Evolutionary conservation across 2,797 vertebrate species (phyloP), one percentile per base, ranked within the genome.

Genomic region (Spinus pinus): DNA sequence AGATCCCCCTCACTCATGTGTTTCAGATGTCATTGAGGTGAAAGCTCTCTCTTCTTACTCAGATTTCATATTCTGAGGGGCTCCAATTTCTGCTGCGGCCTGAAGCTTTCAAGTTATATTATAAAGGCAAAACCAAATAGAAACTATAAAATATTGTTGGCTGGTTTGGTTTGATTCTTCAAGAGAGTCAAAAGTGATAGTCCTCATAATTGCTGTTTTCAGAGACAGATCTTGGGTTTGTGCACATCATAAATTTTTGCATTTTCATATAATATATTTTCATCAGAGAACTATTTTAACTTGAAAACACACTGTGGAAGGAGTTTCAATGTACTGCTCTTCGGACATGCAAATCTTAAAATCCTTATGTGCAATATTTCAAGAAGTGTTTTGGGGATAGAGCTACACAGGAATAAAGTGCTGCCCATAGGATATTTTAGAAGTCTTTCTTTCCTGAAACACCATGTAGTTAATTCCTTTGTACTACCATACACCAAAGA

Each of bases 401-500:
- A 65, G 51, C 57, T 72, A 49, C 41, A 46, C 7, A n/a, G 0
- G 23, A 74, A 86, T 51, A 27, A 83, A 93, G 58, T 41, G 51
- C 58, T 75, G 89, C 47, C 72, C 69, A 73, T 6, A 54, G 75
- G 65, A 80, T 53, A 90, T 91, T 94, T 91, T 35, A 78, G 41
- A 74, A 88, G 27, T 13, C 51, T 89, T 64, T 86, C 50, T 73
- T 70, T 91, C 64, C 85, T 70, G 77, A 86, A 74, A 11, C 90
- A 16, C 31, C 79, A 30, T 7, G 50, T 84, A 23, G 37, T 72
- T 4, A 20, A 81, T 91, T 91, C 62, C 66, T 92, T 92, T 84
- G 72, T 92, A 81, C 73, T 70, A 69, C 21, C 37, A 49, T 5
- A 95, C 80, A 94, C 86, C 85, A 81, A 94, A 95, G 60, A 23